Conservation (phyloP, 2,888 invertebrate genomes). For the Eupithecia tripunctaria region DNA sequence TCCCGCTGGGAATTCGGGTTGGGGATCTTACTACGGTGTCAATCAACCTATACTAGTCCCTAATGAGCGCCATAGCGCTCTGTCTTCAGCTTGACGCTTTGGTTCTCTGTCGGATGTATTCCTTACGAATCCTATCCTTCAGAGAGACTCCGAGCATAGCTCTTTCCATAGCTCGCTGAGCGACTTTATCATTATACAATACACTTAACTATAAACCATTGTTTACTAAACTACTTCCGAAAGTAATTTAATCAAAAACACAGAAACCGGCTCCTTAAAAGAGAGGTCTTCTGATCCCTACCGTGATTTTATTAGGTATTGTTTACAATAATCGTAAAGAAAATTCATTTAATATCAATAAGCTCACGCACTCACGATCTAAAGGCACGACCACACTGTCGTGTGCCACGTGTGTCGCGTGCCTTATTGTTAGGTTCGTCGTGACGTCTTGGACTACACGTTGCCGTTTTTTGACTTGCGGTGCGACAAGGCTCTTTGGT, state of each 20-base stretch:
- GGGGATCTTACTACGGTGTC: too few relatives aligned
- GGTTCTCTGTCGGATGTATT: too few relatives aligned
- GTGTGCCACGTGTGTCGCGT: constrained; percentile 68
- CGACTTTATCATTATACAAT: neutral
- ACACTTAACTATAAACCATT: neutral
- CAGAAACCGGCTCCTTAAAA: neutral
- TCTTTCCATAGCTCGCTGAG: too few relatives aligned
- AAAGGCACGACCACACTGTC: constrained; percentile 66
- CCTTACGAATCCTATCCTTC: too few relatives aligned
- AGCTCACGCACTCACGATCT: constrained; percentile 68
- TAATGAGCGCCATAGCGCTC: too few relatives aligned
- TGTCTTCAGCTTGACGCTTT: too few relatives aligned
- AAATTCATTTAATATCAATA: constrained; percentile 47
- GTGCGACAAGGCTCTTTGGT: neutral
- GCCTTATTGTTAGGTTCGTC: constrained; percentile 55
- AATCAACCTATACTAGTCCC: too few relatives aligned
- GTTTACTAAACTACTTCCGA: neutral
- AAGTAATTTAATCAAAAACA: neutral
- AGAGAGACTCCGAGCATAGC: too few relatives aligned
- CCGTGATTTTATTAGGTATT: constrained; percentile 18
- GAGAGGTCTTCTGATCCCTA: constrained; percentile 8
- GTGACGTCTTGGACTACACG: constrained; percentile 32
- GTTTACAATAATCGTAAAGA: constrained; percentile 20
- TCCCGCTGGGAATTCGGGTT: too few relatives aligned
- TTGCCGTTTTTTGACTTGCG: neutral